Evolutionary conservation across 2,888 invertebrate species (phyloP), one percentile per base, ranked within the genome.

Genomic region (Rhaphigaster nebulosa): DNA sequence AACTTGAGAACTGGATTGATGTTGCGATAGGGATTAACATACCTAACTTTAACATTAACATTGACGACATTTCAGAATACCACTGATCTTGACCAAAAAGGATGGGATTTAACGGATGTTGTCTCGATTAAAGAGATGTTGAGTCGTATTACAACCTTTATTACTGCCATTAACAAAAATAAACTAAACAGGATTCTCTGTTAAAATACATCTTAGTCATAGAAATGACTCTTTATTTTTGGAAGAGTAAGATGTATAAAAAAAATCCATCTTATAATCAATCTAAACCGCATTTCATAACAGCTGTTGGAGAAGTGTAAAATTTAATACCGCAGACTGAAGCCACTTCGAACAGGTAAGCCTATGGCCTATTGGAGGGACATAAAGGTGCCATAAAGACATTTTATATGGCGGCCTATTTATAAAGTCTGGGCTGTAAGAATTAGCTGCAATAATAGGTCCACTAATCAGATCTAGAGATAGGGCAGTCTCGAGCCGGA

Each of bases 351-450:
- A n/a, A 60, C 12, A 60, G 29, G 0, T 15, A 65, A 65, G 65
- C 13, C 65, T 65, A 29, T 15, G 18, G 29, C 29, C 65, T 29
- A 29, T 5, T 29, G 65, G 65, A 65, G 29, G 18, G 29, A 65
- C 65, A 65, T 65, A 29, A 65, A 29, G 13, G 65, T 65, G 65
- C 65, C 65, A 65, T 65, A 65, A 65, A 65, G 65, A 65, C 29
- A 65, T 13, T 65, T n/a, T n/a, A n/a, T n/a, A n/a, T n/a, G n/a
- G n/a, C n/a, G n/a, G n/a, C n/a, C n/a, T n/a, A n/a, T n/a, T 65
- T 65, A 65, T 65, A 18, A 29, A 18, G 29, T 29, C 65, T 23
- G 1, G 1, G 1, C n/a, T 13, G n/a, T 65, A 65, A 65, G 65
- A 65, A 65, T 65, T 65, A 65, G 65, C 65, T 18, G 29, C 29